These are phyloP conservation scores for Ia io DNA, from an alignment of 2,113 vertebrate genomes.

Conservation along the genomic window DNA sequence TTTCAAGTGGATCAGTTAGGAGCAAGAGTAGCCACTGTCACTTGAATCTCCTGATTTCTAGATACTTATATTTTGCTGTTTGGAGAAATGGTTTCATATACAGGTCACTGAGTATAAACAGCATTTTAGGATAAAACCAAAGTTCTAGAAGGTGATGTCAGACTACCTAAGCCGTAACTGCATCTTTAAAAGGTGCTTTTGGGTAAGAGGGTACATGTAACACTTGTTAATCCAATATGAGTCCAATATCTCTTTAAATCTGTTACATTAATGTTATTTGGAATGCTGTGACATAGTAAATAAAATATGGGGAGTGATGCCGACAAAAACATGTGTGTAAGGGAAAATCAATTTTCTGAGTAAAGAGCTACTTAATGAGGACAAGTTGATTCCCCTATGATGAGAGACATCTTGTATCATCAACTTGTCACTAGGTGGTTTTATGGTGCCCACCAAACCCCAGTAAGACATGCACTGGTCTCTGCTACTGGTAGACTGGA, in stretches of 20 bases:
- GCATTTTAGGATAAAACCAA: not conserved
- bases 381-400: not conserved
- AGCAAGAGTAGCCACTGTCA: not conserved
- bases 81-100: not conserved
- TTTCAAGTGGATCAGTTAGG: not conserved
- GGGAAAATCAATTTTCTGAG: not conserved
- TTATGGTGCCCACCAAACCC: not conserved
- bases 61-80: not conserved
- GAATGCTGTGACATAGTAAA: not conserved
- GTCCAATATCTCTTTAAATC: not conserved
- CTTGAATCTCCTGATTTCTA: not conserved
- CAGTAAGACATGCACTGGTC: not conserved
- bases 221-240: not conserved
- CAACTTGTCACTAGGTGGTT: not conserved
- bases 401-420: not conserved
- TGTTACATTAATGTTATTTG: not conserved
- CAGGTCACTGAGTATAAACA: not conserved
- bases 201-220: not conserved
- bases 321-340: not conserved
- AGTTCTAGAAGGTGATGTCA: not conserved
- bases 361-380: not conserved
- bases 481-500: not conserved
- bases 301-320: not conserved
- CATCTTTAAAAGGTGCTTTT: not conserved
- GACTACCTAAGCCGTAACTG: not conserved